Evolutionary conservation across 2,797 vertebrate species (phyloP), one percentile per base, ranked within the genome.

Genomic region (Lithobates sylvaticus): DNA sequence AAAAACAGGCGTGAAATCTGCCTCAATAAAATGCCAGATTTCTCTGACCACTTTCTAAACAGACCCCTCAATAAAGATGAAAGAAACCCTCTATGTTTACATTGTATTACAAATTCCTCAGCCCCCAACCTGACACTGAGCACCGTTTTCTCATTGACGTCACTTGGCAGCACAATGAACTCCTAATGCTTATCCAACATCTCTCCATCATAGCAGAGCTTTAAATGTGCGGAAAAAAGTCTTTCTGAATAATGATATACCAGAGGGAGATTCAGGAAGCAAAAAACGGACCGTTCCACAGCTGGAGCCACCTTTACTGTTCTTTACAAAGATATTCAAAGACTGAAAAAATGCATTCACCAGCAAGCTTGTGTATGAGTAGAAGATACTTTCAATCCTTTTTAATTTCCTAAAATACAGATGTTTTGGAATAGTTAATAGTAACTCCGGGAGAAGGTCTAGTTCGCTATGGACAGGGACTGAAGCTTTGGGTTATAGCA

Each of bases 401-500:
- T 61, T 23, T 23, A 3, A 23, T 61, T 61, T 61, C 5, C 29
- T 27, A 12, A 3, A 1, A 65, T 26, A n/a, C 21, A 23, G 58
- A 61, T 26, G 3, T 65, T 7, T 2, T 8, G n/a, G 61, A 44
- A 21, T 58, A 26, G 32, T 72, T 72, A 72, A 73, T 64, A 26
- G 15, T 39, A 69, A 54, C 79, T 21, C 7, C 2, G 68, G 68
- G 27, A 32, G 34, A 58, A 58, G 78, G 72, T 64, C 10, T n/a
- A 54, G 21, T 68, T 29, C 23, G 47, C 39, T 68, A 65, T 73
- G 42, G 42, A 44, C 79, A 72, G 42, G 67, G 50, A 72, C 73
- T 71, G 77, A 67, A 44, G 76, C 70, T 85, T 34, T 77, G 18
- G 71, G 67, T 78, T 83, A 74, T 78, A 34, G 68, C 54, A 65